Base-by-base conservation (phyloP, 2,888 invertebrate species). In the Sturmia bella region DNA sequence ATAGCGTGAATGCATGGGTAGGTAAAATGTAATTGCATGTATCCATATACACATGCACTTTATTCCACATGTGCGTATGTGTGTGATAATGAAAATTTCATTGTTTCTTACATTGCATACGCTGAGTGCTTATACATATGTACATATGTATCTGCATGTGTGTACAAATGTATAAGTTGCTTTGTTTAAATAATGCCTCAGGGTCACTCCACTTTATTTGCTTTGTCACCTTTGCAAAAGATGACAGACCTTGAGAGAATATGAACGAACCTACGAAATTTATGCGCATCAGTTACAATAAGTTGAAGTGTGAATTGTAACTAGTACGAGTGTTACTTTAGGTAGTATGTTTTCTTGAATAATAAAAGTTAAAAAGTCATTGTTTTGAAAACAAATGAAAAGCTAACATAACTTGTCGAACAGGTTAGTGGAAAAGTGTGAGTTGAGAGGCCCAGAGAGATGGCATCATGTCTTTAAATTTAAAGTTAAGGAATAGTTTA, bases 181-280 rank as follows among this genome's bases (percentile, higher is more conserved):
- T 78, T 82, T 82, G 77, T 82, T 74, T 61, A 74, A 74, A 77
- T 57, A 78, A 72, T 79, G 83, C 84, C 77, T 77, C 74, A 70
- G 77, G 84, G 80, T 72, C 73, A 80, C 78, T 83, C 78, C 59
- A 72, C 70, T 75, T 75, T 83, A 80, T 84, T 84, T 84, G 82
- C 77, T 80, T 83, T 83, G 80, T 84, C 84, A 83, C 84, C 83
- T 78, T 39, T 70, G 56, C 74, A 37, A 82, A 32, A 70, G 77
- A 82, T 78, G 77, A 56, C 63, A 78, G 77, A 70, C 82, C 82
- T 78, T 82, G 77, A 74, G 70, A 74, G 82, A 54, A 74, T 70
- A 32, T 78, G 74, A 74, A 74, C 64, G 74, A 74, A 74, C 64
- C 69, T 37, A 82, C 43, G 27, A 69, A 69, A 74, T 74, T 69